Percentiles rank a stretch among this genome's conserved stretches.
Conservation (phyloP, 2,797 vertebrate genomes). For the Austrolebias charrua region DNA sequence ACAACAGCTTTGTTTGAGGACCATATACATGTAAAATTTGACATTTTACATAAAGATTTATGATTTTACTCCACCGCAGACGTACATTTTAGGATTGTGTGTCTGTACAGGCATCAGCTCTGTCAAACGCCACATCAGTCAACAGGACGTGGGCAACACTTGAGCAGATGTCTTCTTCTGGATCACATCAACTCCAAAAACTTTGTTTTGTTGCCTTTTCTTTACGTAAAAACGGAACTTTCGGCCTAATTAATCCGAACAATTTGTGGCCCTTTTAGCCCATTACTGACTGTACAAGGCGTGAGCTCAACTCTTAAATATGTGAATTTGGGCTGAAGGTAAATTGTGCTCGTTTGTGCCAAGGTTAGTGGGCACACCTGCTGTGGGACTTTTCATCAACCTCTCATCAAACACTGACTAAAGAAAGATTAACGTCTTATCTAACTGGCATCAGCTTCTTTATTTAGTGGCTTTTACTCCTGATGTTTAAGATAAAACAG, state of each 20-base stretch:
- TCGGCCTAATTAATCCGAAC: too few relatives aligned
- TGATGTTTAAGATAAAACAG: conserved; percentile 47
- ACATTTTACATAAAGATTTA: too few relatives aligned
- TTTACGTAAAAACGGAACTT: too few relatives aligned
- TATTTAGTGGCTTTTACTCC: conserved; percentile 11
- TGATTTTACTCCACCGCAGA: too few relatives aligned
- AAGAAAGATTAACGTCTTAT: conserved; percentile 51
- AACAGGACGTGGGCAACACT: too few relatives aligned
- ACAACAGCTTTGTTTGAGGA: background rate
- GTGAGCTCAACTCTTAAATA: conserved; percentile 7
- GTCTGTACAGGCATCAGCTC: too few relatives aligned
- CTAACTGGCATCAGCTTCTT: conserved; percentile 25
- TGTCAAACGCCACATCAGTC: too few relatives aligned
- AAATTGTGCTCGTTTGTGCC: conserved; percentile 60
- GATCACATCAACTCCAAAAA: too few relatives aligned
- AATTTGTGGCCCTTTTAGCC: background rate
- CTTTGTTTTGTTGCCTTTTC: too few relatives aligned
- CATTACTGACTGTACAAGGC: background rate
- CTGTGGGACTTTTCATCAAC: conserved; percentile 61
- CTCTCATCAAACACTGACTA: conserved; percentile 50
- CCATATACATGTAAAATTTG: background rate
- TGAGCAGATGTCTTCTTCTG: too few relatives aligned
- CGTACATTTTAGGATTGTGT: too few relatives aligned
- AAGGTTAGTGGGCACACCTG: conserved; percentile 37
- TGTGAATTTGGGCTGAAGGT: conserved; percentile 28